phyloP scores from a whole-genome alignment of 2,888 invertebrate genomes.

The Phortica magna region DNA sequence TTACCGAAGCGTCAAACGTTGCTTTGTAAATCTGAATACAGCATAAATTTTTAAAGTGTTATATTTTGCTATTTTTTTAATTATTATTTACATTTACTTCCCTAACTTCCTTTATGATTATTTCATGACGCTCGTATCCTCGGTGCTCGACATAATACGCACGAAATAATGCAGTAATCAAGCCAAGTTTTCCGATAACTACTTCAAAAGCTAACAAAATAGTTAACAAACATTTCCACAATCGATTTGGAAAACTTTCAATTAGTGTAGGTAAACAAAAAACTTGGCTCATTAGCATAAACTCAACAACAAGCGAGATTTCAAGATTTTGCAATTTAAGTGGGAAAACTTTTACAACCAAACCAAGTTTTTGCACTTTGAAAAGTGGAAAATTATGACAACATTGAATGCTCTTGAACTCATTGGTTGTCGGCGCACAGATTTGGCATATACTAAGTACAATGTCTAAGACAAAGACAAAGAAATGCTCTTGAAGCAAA shows the following conservation, averaged over 20 bases:
- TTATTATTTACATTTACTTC: no score
- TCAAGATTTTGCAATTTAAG: slow-evolving; percentile 59
- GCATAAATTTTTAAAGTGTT: no score
- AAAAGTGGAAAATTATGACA: slow-evolving; percentile 28
- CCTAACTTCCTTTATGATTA: no score
- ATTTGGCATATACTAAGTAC: neutral
- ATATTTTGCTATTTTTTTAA: no score
- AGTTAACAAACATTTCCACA: slow-evolving; percentile 38
- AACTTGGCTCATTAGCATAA: slow-evolving; percentile 68
- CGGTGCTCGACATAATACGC: no score
- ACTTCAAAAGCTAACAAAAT: neutral
- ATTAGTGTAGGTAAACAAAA: slow-evolving; percentile 54
- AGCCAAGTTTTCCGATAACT: neutral
- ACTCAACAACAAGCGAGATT: slow-evolving; percentile 39
- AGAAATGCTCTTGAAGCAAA: neutral
- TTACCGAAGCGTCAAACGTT: no score
- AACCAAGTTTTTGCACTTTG: slow-evolving; percentile 13
- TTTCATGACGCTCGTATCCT: no score
- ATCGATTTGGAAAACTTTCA: slow-evolving; percentile 53
- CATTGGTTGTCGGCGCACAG: slow-evolving; percentile 40
- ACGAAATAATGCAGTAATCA: no score
- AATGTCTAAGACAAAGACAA: slow-evolving; percentile 19
- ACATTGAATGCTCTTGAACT: slow-evolving; percentile 62
- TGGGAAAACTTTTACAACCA: slow-evolving; percentile 60
- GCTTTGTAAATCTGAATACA: no score